A percentile compares a stretch with the other conserved stretches of the same genome.
Evolutionary conservation across 2,113 vertebrate genomes (phyloP).

Genomic region (Lophura nycthemera): DNA sequence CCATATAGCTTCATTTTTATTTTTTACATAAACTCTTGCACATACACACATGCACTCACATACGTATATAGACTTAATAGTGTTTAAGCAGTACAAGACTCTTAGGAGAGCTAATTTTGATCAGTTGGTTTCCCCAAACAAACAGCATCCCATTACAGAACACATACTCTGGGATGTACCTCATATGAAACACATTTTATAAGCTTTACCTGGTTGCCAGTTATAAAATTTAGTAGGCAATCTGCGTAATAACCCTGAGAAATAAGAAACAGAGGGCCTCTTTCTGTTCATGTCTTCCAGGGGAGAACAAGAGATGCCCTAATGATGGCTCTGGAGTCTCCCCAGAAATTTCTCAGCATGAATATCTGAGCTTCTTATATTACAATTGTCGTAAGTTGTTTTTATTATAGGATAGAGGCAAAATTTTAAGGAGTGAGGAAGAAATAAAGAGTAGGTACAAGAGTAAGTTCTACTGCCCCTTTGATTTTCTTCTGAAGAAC

Average conservation of each 20-base stretch:
- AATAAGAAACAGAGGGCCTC: neutral
- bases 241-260: neutral
- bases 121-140: neutral
- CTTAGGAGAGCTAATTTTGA: constrained; percentile 35
- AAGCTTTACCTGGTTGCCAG: neutral
- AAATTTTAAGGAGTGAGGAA: neutral
- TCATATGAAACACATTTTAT: constrained; percentile 53
- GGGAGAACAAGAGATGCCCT: neutral
- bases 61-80: neutral
- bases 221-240: constrained; percentile 23
- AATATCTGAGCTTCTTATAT: neutral
- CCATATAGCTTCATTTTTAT: constrained; percentile 53
- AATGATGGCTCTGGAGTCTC: neutral
- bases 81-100: neutral
- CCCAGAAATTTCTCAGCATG: neutral
- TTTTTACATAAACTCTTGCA: constrained; percentile 26
- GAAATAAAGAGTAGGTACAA: neutral
- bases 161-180: neutral
- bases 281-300: neutral
- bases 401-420: neutral
- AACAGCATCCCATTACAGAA: neutral
- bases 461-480: neutral
- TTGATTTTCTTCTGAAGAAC: neutral
- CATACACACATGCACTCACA: neutral
- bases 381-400: neutral